Conservation (phyloP, 2,113 vertebrate genomes). For the Periophthalmodon schlosseri region DNA sequence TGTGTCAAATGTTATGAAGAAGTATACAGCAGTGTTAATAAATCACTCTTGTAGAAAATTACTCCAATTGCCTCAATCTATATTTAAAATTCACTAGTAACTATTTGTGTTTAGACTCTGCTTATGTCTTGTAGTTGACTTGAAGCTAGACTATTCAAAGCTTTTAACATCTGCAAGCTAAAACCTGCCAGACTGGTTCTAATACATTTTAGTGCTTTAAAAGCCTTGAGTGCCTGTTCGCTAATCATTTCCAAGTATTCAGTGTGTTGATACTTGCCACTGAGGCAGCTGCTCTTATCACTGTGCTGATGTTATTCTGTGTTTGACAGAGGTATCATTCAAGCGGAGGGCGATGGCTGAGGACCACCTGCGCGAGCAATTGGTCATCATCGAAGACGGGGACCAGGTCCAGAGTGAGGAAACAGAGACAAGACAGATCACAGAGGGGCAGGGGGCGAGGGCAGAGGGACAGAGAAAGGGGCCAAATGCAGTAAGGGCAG, state of each 20-base stretch:
- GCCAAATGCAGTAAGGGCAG: neutral
- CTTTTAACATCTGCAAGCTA: constrained; percentile 36
- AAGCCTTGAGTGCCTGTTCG: constrained; percentile 7
- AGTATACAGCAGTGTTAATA: too few species aligned
- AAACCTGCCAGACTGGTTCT: constrained; percentile 61
- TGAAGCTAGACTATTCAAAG: constrained; percentile 11
- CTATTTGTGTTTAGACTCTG: neutral
- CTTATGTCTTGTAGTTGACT: neutral
- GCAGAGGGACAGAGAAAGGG: neutral
- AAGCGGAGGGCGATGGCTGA: constrained; percentile 49
- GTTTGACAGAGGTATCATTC: constrained; percentile 24
- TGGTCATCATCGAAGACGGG: constrained; percentile 70
- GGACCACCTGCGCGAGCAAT: constrained; percentile 52
- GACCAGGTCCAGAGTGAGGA: constrained; percentile 35
- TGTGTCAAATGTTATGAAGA: neutral
- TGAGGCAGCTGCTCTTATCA: neutral
- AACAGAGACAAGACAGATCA: neutral
- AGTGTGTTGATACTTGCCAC: neutral
- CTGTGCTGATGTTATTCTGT: constrained; percentile 11
- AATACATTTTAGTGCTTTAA: neutral
- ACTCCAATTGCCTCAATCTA: too few species aligned
- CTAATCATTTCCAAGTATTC: neutral
- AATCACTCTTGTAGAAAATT: neutral
- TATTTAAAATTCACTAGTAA: neutral
- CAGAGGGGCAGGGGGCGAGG: neutral